Evolutionary conservation across 2,797 vertebrate genomes (phyloP).

Genomic region (Nyctibius grandis): DNA sequence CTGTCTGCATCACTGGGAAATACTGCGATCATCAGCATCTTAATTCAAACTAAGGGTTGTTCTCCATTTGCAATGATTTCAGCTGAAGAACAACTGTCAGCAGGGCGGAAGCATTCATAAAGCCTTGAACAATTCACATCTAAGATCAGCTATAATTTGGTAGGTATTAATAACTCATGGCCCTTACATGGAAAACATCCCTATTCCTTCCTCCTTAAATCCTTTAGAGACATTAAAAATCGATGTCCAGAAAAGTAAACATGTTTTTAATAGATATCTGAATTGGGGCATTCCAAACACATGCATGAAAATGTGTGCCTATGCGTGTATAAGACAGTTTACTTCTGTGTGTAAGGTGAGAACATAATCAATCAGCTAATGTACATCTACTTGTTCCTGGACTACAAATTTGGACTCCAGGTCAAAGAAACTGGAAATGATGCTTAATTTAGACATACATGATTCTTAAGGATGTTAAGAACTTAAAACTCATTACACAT

Average conservation of each 20-base stretch:
- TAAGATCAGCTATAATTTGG: neutral
- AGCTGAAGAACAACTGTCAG: neutral
- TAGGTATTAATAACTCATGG: neutral
- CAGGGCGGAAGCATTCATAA: neutral
- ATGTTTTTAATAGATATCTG: neutral
- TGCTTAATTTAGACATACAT: neutral
- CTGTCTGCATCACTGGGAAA: neutral
- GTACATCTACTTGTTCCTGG: neutral
- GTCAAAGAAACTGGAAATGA: neutral
- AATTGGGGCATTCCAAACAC: neutral
- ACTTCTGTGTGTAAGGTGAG: neutral
- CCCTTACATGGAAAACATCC: neutral
- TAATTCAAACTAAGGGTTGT: neutral
- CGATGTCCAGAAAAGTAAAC: neutral
- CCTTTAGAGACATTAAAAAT: neutral
- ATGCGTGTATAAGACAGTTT: neutral
- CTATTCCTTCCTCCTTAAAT: neutral
- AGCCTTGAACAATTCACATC: neutral
- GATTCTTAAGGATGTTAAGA: neutral
- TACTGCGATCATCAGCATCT: accelerated
- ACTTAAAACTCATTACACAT: neutral
- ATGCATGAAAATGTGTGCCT: neutral
- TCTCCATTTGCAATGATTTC: neutral
- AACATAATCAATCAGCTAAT: neutral
- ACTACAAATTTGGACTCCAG: neutral